A percentile compares a stretch with the other conserved stretches of the same genome.
Evolutionary conservation across 2,797 vertebrate genomes (phyloP).

Genomic region (Antennarius maculatus): DNA sequence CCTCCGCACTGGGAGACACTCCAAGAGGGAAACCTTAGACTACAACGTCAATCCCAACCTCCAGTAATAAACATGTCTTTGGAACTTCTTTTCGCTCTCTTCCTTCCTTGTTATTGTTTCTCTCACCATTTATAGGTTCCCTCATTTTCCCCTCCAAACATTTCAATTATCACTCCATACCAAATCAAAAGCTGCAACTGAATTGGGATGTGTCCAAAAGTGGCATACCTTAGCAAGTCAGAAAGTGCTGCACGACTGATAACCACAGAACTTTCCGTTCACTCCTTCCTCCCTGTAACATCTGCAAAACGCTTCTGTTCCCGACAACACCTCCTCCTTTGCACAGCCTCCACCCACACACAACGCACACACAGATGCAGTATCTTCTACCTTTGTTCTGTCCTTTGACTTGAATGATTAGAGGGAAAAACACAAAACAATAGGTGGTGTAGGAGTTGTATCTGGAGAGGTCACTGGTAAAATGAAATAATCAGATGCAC

Average conservation of each 20-base stretch:
- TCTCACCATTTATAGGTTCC: slow-evolving; percentile 20
- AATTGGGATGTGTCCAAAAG: slow-evolving; percentile 65
- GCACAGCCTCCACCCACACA: slow-evolving; percentile 64
- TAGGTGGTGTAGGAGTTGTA: slow-evolving; percentile 13
- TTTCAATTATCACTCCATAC: slow-evolving; percentile 3
- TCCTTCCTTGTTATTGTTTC: slow-evolving; percentile 22
- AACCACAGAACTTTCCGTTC: slow-evolving; percentile 89
- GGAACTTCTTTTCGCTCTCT: slow-evolving; percentile 37
- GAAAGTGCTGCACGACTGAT: slow-evolving; percentile 77
- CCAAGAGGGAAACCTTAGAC: slow-evolving; percentile 94
- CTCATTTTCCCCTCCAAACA: slow-evolving; percentile 19
- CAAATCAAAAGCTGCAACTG: slow-evolving; percentile 31
- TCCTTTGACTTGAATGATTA: slow-evolving; percentile 51
- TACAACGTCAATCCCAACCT: slow-evolving; percentile 83
- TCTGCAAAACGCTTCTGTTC: slow-evolving; percentile 83
- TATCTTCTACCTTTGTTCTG: slow-evolving; percentile 62
- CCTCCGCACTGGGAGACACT: slow-evolving; percentile 85
- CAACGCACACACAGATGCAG: slow-evolving; percentile 34
- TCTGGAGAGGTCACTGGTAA: slow-evolving; percentile 25
- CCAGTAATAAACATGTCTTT: slow-evolving; percentile 93
- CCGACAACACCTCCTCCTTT: slow-evolving; percentile 75
- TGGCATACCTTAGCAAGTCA: slow-evolving; percentile 78
- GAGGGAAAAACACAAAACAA: slow-evolving; percentile 38
- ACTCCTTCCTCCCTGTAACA: slow-evolving; percentile 73
- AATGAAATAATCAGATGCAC: slow-evolving; percentile 26